Conservation (phyloP, 2,797 vertebrate species). For the Spondyliosoma cantharus region DNA sequence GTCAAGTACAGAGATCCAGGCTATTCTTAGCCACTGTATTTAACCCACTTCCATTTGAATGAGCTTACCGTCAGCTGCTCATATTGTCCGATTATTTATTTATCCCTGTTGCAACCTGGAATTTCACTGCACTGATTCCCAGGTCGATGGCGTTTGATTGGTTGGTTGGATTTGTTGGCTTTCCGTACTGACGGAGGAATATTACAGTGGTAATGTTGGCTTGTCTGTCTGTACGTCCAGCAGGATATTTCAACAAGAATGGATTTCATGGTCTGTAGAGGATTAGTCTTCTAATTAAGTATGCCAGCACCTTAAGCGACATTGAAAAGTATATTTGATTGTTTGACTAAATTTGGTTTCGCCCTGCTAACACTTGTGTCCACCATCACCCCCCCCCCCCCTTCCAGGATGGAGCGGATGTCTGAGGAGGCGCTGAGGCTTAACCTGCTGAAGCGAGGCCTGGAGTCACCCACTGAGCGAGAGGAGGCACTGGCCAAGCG, state of each 20-base stretch:
- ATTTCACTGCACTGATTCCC: neutral
- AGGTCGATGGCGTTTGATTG: neutral
- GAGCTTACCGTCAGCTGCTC: slow-evolving; percentile 47
- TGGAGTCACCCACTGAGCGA: slow-evolving; percentile 89
- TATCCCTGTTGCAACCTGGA: slow-evolving; percentile 21
- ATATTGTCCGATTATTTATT: slow-evolving; percentile 34
- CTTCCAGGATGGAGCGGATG: slow-evolving; percentile 91
- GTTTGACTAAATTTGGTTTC: neutral
- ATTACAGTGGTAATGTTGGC: neutral
- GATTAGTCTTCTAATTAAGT: neutral
- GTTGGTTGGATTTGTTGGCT: neutral
- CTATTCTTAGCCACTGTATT: slow-evolving; percentile 59
- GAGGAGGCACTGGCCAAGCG: slow-evolving; percentile 93
- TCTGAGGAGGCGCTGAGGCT: slow-evolving; percentile 94
- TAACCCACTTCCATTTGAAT: slow-evolving; percentile 57
- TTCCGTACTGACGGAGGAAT: neutral
- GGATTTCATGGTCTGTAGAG: neutral
- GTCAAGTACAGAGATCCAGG: slow-evolving; percentile 26
- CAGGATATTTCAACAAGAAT: neutral
- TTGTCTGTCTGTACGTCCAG: neutral
- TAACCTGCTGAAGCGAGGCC: slow-evolving; percentile 91
- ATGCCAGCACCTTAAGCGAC: too few relatives aligned
- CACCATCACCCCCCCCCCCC: neutral
- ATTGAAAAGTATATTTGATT: neutral
- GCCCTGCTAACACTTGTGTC: slow-evolving; percentile 5